Evolutionary conservation across 1,140 invertebrate genomes (phyloP).

Genomic region (Amphibalanus amphitrite): DNA sequence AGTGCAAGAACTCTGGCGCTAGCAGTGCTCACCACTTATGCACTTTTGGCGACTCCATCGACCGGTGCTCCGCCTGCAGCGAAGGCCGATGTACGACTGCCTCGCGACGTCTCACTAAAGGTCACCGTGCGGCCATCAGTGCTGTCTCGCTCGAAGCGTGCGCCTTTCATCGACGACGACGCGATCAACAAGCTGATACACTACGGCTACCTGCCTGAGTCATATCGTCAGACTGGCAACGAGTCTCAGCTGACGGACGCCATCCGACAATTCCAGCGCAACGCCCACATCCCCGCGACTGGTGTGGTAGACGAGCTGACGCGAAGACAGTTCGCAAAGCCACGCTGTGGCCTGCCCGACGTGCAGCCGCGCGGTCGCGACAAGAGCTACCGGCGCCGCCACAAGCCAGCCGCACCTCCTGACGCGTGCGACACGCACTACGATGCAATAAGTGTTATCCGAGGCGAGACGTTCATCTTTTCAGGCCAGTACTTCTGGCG

Average conservation of each 20-base stretch:
- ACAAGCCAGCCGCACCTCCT: constrained; percentile 30
- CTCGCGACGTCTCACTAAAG: background rate
- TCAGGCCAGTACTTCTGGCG: constrained; percentile 34
- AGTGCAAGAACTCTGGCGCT: background rate
- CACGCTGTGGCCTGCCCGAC: constrained; percentile 71
- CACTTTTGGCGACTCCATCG: background rate
- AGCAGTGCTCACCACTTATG: background rate
- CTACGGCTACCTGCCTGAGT: constrained; percentile 70
- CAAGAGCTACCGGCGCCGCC: constrained; percentile 24
- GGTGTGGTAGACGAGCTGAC: constrained; percentile 63
- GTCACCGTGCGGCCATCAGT: background rate
- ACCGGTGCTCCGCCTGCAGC: too few species aligned
- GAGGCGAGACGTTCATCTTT: constrained; percentile 33
- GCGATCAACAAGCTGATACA: constrained; percentile 42
- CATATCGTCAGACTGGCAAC: constrained; percentile 51
- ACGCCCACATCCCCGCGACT: constrained; percentile 60
- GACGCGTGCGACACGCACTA: constrained; percentile 23
- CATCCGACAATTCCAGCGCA: constrained; percentile 50
- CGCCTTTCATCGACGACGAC: background rate
- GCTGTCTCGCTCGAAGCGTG: too few species aligned
- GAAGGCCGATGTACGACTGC: background rate
- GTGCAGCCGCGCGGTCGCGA: constrained; percentile 20
- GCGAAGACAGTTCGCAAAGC: constrained; percentile 46
- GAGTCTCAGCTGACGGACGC: constrained; percentile 64
- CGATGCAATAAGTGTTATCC: constrained; percentile 33